Conservation (phyloP, 2,113 vertebrate species). For the rabbit (Oryctolagus cuniculus) region DNA sequence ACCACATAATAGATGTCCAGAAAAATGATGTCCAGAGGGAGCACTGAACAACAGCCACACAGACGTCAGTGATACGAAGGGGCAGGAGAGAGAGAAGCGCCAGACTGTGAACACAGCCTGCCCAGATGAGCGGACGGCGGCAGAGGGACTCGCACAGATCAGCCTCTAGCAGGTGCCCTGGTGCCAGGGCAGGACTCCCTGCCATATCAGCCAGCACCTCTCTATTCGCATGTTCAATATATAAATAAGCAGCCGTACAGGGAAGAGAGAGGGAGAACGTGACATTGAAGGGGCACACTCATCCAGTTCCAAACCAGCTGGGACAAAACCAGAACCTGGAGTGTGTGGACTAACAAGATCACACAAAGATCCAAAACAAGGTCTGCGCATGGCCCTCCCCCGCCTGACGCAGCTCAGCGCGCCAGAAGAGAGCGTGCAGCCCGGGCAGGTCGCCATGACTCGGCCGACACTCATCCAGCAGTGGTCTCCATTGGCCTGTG, state of each 20-base stretch:
- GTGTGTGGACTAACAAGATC: not conserved
- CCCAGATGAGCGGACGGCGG: not conserved
- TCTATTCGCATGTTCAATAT: slow-evolving; percentile 71
- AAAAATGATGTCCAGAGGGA: not conserved
- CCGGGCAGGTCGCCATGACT: not conserved
- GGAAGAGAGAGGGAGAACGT: not conserved
- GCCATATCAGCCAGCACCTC: not conserved
- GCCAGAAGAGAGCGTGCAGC: not conserved
- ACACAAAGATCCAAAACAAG: not conserved
- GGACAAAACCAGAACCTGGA: not conserved
- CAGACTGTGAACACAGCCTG: not conserved
- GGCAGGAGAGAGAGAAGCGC: not conserved
- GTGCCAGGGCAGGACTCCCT: slow-evolving; percentile 59
- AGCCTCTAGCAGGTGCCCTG: slow-evolving; percentile 66
- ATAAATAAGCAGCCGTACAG: slow-evolving; percentile 44
- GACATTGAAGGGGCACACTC: slow-evolving; percentile 15
- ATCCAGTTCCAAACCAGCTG: not conserved
- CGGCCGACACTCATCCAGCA: not conserved
- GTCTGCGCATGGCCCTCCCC: not conserved
- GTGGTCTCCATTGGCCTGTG: not conserved
- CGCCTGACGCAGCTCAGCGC: not conserved
- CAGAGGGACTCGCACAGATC: slow-evolving; percentile 29
- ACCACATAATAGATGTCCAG: slow-evolving; percentile 33
- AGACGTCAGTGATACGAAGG: slow-evolving; percentile 22
- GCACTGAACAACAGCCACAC: not conserved